A percentile compares a stretch with the other conserved stretches of the same genome.
phyloP scores from a whole-genome alignment of 2,888 invertebrate species.

The Cordilura impudica region DNA sequence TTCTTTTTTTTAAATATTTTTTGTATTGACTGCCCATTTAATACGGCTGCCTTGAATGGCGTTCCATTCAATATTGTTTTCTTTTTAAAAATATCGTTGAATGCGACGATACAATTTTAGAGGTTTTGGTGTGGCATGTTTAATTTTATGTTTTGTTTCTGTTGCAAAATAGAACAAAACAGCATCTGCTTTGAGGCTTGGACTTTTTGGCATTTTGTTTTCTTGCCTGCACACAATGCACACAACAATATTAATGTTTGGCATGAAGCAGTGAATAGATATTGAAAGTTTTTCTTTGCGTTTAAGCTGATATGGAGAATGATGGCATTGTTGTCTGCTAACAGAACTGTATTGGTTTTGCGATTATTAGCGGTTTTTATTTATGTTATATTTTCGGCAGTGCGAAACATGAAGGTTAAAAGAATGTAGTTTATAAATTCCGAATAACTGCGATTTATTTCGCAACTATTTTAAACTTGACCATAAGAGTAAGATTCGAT shows the following conservation, averaged over 20 bases:
- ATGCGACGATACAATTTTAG: neutral
- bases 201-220: neutral
- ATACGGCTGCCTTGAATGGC: neutral
- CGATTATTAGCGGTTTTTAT: neutral
- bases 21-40: neutral
- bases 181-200: conserved; percentile 15
- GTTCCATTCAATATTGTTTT: conserved; percentile 3
- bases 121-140: conserved; percentile 24
- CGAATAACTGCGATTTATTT: too few species aligned
- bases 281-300: neutral
- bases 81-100: neutral
- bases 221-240: neutral
- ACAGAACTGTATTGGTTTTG: neutral
- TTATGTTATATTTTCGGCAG: too few species aligned
- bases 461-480: too few species aligned
- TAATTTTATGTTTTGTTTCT: conserved; percentile 20
- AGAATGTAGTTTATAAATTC: too few species aligned
- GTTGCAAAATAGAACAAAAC: neutral
- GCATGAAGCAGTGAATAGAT: neutral
- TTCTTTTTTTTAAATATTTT: neutral
- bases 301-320: neutral
- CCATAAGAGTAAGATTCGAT: too few species aligned
- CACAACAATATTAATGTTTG: neutral
- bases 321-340: neutral
- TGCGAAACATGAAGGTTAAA: too few species aligned